Percentiles rank a stretch among this genome's conserved stretches.
Conservation (phyloP, 2,797 vertebrate genomes). For the Typhlichthys subterraneus region DNA sequence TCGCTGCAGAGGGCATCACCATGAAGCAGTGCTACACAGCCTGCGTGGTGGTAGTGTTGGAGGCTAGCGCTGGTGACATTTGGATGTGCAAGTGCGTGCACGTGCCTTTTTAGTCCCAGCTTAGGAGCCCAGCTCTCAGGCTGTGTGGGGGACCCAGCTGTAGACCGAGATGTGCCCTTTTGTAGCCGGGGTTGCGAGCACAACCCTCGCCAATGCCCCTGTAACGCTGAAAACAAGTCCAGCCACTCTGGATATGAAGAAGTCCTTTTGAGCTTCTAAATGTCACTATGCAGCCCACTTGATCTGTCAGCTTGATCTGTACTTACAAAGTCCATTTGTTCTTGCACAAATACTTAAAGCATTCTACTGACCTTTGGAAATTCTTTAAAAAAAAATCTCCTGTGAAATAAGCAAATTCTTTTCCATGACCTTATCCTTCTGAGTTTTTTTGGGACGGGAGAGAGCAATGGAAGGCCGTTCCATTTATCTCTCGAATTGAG, state of each 20-base stretch:
- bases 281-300: slow-evolving; percentile 17
- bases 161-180: slow-evolving; percentile 52
- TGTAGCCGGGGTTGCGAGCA: slow-evolving; percentile 20
- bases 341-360: slow-evolving; percentile 17
- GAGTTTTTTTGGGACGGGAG: background rate
- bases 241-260: slow-evolving; percentile 24
- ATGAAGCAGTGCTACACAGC: slow-evolving; percentile 32
- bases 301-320: slow-evolving; percentile 7
- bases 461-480: background rate
- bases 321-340: slow-evolving; percentile 9
- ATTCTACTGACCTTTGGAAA: slow-evolving; percentile 14
- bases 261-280: slow-evolving; percentile 33
- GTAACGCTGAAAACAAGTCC: slow-evolving; percentile 28
- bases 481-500: background rate
- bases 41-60: slow-evolving; percentile 51
- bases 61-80: slow-evolving; percentile 68
- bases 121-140: slow-evolving; percentile 36
- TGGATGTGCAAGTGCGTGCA: slow-evolving; percentile 43
- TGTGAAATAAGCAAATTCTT: background rate
- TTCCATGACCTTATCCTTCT: background rate
- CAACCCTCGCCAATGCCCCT: slow-evolving; percentile 8
- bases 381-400: background rate
- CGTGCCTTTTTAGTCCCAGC: slow-evolving; percentile 53
- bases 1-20: slow-evolving; percentile 8
- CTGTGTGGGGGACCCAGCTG: slow-evolving; percentile 50